Evolutionary conservation across 2,888 invertebrate genomes (phyloP), one percentile per base, ranked within the genome.

Genomic region (Rapana venosa): DNA sequence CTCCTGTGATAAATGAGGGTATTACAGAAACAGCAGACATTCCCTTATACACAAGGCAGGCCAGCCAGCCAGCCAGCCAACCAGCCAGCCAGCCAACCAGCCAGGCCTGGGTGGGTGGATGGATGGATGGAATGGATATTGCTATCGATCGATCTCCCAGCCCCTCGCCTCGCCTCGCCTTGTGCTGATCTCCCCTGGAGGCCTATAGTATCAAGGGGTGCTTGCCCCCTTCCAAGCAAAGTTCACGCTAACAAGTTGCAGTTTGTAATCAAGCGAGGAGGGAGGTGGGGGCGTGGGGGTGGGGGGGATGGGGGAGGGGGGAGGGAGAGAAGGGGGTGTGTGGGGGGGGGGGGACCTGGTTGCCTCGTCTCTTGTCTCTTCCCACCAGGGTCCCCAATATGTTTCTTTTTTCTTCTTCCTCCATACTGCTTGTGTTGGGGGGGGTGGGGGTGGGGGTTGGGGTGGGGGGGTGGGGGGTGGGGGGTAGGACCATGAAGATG

Each of bases 141-240:
- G 85, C 85, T 85, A 85, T 85, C 85, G 85, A 85, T 85, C 85
- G n/a, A n/a, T n/a, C n/a, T n/a, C n/a, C n/a, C n/a, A n/a, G n/a
- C n/a, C n/a, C n/a, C n/a, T n/a, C n/a, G n/a, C n/a, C n/a, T n/a
- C n/a, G n/a, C n/a, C 17, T 32, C 8, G 84, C 56, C 32, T n/a
- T 32, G 20, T n/a, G 56, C 47, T 85, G 85, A 85, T 85, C 85
- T 85, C 85, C 85, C 85, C 61, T 85, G 61, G 85, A n/a, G 85
- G n/a, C n/a, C 85, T 61, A 85, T 32, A 61, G 85, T 85, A 85
- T 58, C 85, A 84, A 77, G 36, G 79, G 61, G 85, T 85, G 85
- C 85, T 85, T 85, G 85, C 85, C 85, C 85, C n/a, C 85, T 85
- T 61, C 32, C 85, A 61, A 61, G 32, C 56, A 85, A 85, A 61